Base-by-base conservation (phyloP, 2,888 invertebrate species). In the Pseudococcus viburni region DNA sequence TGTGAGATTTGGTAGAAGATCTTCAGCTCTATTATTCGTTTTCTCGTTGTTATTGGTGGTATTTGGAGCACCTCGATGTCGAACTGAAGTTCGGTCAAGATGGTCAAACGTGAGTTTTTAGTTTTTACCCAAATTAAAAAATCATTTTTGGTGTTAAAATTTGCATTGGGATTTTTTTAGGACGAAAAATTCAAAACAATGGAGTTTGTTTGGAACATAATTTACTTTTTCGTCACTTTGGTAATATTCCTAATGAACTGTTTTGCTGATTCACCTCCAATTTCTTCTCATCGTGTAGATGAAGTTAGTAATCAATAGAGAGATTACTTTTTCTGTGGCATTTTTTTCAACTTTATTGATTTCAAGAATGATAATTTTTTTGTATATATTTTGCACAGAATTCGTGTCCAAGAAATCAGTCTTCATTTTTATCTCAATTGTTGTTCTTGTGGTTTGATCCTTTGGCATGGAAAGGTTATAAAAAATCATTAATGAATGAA, bases 361-460 rank as follows among this genome's bases (percentile, higher is more conserved):
- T n/a, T n/a, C n/a, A n/a, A n/a, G n/a, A n/a, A n/a, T n/a, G n/a
- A n/a, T 33, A 33, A 33, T 33, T 33, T 33, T 33, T 33, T 33
- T 33, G 1, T 33, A 3, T 3, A 1, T 33, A 33, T 33, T 64
- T 6, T 64, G 22, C 22, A 89, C 93, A 97, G 94, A 95, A 95
- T 91, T 95, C 96, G 91, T 98, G 98, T 91, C 98, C 98, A 22
- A 98, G 99, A 92, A 93, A 94, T 89, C 93, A 93, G 39, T 94
- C 97, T 42, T 97, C 98, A 88, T 98, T 97, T 92, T 94, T 97
- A 9, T 97, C 97, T 26, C 94, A 95, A 88, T 93, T 98, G 39
- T 94, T 96, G 1, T 98, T 96, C 92, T 94, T 95, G 90, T 99
- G 99, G 99, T 98, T 98, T 92, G 97, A 97, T 92, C 91, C 94